A percentile compares a stretch with the other conserved stretches of the same genome.
Conservation (phyloP, 2,888 invertebrate species). For the Euzetes globulus region DNA sequence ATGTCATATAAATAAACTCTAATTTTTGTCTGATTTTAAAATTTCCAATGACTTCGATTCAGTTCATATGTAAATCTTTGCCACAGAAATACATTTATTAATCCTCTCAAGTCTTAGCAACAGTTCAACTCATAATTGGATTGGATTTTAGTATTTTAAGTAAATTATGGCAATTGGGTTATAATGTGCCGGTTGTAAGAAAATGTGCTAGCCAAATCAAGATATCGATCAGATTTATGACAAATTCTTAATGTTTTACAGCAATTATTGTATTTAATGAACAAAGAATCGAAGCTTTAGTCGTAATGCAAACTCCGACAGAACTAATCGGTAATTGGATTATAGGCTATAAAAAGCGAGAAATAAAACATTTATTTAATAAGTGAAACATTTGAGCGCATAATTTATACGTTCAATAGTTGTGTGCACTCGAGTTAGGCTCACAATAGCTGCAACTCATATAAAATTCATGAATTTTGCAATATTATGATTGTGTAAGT, state of each 20-base stretch:
- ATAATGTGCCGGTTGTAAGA: too few species aligned
- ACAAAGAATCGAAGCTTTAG: background rate
- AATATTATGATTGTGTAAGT: conserved; percentile 21
- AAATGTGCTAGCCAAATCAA: too few species aligned
- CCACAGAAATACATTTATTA: too few species aligned
- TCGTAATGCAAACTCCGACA: background rate
- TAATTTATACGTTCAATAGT: conserved; percentile 11
- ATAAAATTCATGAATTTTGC: conserved; percentile 20
- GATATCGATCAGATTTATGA: background rate
- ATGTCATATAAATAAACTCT: background rate
- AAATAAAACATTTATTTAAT: conserved; percentile 17
- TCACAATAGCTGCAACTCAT: background rate
- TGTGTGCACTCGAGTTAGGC: background rate
- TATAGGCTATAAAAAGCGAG: conserved; percentile 8
- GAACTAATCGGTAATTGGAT: conserved; percentile 19
- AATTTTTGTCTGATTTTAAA: background rate
- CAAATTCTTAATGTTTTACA: conserved; percentile 5
- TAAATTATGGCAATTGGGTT: too few species aligned
- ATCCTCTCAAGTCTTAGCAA: too few species aligned
- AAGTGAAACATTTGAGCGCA: conserved; percentile 19
- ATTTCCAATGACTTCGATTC: too few species aligned
- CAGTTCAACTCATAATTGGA: too few species aligned
- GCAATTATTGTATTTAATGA: conserved; percentile 14
- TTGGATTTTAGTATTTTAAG: too few species aligned
- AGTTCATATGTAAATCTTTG: too few species aligned